Evolutionary conservation across 1,140 invertebrate species (phyloP), one percentile per base, ranked within the genome.

Genomic region (Aleiodes sp.): DNA sequence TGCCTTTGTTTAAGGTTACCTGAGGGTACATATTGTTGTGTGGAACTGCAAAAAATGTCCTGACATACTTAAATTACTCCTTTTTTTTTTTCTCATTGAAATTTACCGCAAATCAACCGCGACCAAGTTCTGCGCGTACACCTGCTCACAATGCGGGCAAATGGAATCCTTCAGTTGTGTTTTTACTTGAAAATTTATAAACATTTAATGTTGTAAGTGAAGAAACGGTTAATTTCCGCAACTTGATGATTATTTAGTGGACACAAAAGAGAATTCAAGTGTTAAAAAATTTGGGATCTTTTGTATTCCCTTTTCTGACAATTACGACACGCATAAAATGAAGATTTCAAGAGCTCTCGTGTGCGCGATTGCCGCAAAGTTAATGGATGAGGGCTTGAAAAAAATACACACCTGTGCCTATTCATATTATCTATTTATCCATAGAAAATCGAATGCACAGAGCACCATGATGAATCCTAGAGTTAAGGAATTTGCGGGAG

Each of bases 121-220:
- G 9, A 33, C 39, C 21, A 57, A 71, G 65, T 75, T 75, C 72
- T 63, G 65, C 65, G 70, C 65, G 43, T 65, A 41, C 68, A 75
- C 70, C 63, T 74, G 74, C 39, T 59, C 24, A 59, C 57, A 7
- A 67, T 67, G 46, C 33, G 31, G 52, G 65, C 33, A 9, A 16
- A 52, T 52, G 46, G 21, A 52, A 24, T 52, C 6, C 28, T 46
- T 4, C n/a, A n/a, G 63, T 35, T 26, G 21, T 37, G n/a, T 33
- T 67, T 35, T 28, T 33, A 21, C 12, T 21, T 16, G 16, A 52
- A 24, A 16, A 16, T 24, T 21, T 21, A n/a, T n/a, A n/a, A n/a
- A n/a, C n/a, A n/a, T n/a, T n/a, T n/a, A n/a, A n/a, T n/a, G n/a
- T n/a, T n/a, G n/a, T n/a, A n/a, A 52, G 46, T 24, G 21, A 52